Percentiles rank a stretch among this genome's conserved stretches.
phyloP scores from a whole-genome alignment of 2,113 vertebrate species.

The Misgurnus mizolepis region DNA sequence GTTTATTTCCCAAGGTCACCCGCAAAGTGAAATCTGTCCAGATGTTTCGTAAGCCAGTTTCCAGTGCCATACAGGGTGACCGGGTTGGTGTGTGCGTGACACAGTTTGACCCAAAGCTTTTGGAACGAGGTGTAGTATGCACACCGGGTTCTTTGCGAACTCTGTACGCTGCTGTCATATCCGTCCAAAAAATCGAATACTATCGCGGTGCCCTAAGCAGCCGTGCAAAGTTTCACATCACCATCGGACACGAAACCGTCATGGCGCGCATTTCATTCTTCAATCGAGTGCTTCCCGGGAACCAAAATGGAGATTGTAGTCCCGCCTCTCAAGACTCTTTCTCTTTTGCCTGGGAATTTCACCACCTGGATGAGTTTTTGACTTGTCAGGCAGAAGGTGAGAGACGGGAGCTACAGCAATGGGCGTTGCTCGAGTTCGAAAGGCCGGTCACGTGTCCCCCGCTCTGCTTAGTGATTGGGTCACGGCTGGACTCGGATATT shows the following conservation, averaged over 20 bases:
- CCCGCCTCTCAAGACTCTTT: constrained; percentile 68
- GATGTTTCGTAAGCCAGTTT: constrained; percentile 93
- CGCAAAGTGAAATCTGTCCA: constrained; percentile 97
- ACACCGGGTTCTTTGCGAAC: constrained; percentile 88
- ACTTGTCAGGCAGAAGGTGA: constrained; percentile 63
- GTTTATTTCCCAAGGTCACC: constrained; percentile 80
- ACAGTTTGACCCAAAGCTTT: constrained; percentile 94
- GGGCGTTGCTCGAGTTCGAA: constrained; percentile 96
- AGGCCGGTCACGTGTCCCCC: constrained; percentile 90
- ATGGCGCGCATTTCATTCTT: constrained; percentile 94
- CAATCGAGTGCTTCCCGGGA: constrained; percentile 71
- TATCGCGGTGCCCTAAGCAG: constrained; percentile 88
- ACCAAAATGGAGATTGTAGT: neutral
- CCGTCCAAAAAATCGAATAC: constrained; percentile 90
- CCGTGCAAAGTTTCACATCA: constrained; percentile 94
- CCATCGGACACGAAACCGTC: constrained; percentile 93
- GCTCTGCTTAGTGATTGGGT: constrained; percentile 92
- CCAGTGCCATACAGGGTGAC: constrained; percentile 89
- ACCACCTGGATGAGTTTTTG: constrained; percentile 88
- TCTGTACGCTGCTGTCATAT: constrained; percentile 85
- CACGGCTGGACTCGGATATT: constrained; percentile 92
- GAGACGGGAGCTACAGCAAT: constrained; percentile 78
- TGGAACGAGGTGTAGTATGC: constrained; percentile 91
- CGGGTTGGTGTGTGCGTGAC: constrained; percentile 95
- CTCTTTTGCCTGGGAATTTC: constrained; percentile 85